Conservation (phyloP, 2,888 invertebrate genomes). For the Dorcus parallelipipedus region DNA sequence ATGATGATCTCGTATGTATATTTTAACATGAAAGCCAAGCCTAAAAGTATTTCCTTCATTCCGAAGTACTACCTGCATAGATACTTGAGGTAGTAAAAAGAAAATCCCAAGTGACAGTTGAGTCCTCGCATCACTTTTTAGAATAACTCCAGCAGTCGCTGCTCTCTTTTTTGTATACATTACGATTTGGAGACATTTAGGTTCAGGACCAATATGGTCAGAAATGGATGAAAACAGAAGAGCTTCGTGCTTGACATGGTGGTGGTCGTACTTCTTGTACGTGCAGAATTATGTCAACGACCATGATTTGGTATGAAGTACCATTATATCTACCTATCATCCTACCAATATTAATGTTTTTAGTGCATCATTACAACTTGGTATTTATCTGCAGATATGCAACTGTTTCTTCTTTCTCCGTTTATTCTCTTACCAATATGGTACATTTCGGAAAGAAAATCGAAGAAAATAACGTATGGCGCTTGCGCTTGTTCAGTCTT, state of each 20-base stretch:
- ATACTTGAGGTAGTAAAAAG: not conserved
- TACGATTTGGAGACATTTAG: conserved; percentile 6
- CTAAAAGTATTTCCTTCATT: conserved; percentile 1
- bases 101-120: not conserved
- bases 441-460: not conserved
- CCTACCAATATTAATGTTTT: not conserved
- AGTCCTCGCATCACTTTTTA: not conserved
- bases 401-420: conserved; percentile 15
- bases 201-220: conserved; percentile 11
- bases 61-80: conserved; percentile 11
- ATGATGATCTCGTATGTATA: conserved; percentile 12
- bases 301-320: conserved; percentile 12
- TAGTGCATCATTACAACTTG: conserved; percentile 14
- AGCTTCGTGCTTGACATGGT: conserved; percentile 12
- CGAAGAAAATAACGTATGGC: not conserved
- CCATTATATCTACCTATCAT: no score
- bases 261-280: conserved; percentile 17
- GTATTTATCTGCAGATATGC: conserved; percentile 18
- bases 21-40: conserved; percentile 12
- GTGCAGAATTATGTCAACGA: conserved; percentile 19
- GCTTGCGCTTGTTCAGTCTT: not conserved
- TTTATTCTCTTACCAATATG: conserved; percentile 4
- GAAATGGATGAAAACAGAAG: not conserved
- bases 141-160: conserved; percentile 15
- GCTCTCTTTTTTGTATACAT: conserved; percentile 12